Evolutionary conservation across 2,113 vertebrate species (phyloP), one percentile per base, ranked within the genome.

Genomic region (Ancistrus triradiatus): DNA sequence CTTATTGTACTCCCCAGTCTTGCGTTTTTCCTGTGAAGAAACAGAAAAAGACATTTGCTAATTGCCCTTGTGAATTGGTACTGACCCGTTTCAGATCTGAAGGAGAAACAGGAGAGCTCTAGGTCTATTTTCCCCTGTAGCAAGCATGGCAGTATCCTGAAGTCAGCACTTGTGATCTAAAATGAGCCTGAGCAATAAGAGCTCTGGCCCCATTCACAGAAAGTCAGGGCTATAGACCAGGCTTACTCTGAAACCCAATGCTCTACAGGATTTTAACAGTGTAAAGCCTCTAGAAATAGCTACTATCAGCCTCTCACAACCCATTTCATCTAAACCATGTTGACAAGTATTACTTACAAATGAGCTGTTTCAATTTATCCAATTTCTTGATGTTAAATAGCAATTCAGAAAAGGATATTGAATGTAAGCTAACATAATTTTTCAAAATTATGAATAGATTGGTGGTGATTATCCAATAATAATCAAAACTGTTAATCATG

Each of bases 151-250:
- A 70, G 66, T 74, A 75, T 72, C 81, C 81, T 84, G 84, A 88
- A 85, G 86, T 88, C 87, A 90, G 85, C 87, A 90, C 88, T 87
- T 90, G 88, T 87, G 88, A 80, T 88, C 85, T 88, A 88, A 88
- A 89, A 88, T 77, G 75, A 83, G 86, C 75, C 17, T 52, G 5
- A 68, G 84, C 74, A 83, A 84, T 77, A 80, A 82, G 85, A 87
- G 82, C 83, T 79, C 69, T 47, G 77, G 79, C 83, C 83, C 84
- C 83, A 84, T 87, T 87, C 87, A 88, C 84, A 89, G 86, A 86
- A 84, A 87, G 83, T 82, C 81, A 66, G 19, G 76, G 85, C 84
- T 83, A 81, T 78, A 83, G 79, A 79, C 61, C 75, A 74, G 78
- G 80, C 81, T 87, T 86, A 87, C 73, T 80, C 73, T 85, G 87